Evolutionary conservation across 2,113 vertebrate species (phyloP).

Genomic region (Salvator merianae): DNA sequence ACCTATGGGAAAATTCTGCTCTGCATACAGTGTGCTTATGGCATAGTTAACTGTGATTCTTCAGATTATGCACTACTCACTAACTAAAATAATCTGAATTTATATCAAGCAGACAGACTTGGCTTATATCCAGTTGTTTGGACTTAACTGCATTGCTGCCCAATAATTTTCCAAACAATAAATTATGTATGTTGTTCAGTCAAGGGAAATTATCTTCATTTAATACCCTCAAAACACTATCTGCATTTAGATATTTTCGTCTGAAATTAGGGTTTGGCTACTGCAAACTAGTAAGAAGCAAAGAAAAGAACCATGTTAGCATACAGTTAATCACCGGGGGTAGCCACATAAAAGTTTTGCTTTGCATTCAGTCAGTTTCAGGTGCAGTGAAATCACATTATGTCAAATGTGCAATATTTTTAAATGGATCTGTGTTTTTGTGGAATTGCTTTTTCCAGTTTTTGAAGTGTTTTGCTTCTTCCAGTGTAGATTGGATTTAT

Average conservation of each 20-base stretch:
- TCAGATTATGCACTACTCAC: background rate
- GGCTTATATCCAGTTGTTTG: conserved; percentile 25
- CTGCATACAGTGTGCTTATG: background rate
- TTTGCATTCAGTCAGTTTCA: too few species aligned
- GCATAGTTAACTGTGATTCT: background rate
- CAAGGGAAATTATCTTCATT: conserved; percentile 9
- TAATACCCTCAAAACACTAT: conserved; percentile 1
- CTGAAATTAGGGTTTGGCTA: background rate
- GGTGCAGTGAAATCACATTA: too few species aligned
- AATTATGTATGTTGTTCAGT: conserved; percentile 24
- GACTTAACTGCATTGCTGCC: conserved; percentile 24
- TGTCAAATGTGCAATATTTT: too few species aligned
- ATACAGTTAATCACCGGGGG: too few species aligned
- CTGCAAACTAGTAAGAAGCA: background rate
- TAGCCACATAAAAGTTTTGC: too few species aligned
- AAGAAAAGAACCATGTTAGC: background rate
- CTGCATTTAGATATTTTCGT: conserved; percentile 3
- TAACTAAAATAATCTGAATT: conserved; percentile 1
- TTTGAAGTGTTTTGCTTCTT: too few species aligned
- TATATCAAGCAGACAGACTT: background rate
- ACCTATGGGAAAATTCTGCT: background rate
- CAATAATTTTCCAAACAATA: conserved; percentile 19
- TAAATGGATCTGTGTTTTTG: too few species aligned
- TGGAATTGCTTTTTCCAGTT: background rate
- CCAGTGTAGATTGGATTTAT: too few species aligned